Conservation (phyloP, 2,113 vertebrate species). For the Tragelaphus strepsiceros region DNA sequence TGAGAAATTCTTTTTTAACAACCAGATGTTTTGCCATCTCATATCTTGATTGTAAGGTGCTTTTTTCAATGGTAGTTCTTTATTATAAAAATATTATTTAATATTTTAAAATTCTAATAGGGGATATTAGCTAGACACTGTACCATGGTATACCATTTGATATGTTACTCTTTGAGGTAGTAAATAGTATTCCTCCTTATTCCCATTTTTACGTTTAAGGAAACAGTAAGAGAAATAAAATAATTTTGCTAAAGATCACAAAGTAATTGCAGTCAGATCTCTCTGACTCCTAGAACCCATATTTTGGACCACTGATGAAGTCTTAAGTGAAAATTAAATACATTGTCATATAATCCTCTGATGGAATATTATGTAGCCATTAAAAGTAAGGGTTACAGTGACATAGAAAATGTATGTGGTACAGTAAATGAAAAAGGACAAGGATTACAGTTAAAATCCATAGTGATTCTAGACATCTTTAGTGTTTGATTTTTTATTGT, state of each 20-base stretch:
- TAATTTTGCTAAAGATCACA: slow-evolving; percentile 8
- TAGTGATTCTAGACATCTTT: slow-evolving; percentile 11
- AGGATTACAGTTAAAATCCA: neutral
- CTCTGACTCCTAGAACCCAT: neutral
- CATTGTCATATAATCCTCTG: neutral
- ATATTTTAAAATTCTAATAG: neutral
- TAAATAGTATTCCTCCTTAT: neutral
- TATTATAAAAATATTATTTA: neutral
- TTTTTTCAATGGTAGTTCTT: slow-evolving; percentile 25
- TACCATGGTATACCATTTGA: neutral
- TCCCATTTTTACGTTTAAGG: neutral
- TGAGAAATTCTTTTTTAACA: neutral
- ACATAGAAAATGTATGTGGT: neutral
- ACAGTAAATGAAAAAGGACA: neutral
- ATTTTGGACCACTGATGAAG: neutral
- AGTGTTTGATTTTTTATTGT: neutral
- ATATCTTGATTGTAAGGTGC: slow-evolving; percentile 25
- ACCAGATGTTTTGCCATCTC: neutral
- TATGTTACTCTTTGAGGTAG: neutral
- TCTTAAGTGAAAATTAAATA: slow-evolving; percentile 12
- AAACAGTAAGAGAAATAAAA: slow-evolving; percentile 7
- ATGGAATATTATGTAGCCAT: neutral
- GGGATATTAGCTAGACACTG: neutral
- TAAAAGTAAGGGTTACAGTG: neutral
- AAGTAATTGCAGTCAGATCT: neutral